phyloP scores from a whole-genome alignment of 2,888 invertebrate genomes.

The Operophtera brumata region DNA sequence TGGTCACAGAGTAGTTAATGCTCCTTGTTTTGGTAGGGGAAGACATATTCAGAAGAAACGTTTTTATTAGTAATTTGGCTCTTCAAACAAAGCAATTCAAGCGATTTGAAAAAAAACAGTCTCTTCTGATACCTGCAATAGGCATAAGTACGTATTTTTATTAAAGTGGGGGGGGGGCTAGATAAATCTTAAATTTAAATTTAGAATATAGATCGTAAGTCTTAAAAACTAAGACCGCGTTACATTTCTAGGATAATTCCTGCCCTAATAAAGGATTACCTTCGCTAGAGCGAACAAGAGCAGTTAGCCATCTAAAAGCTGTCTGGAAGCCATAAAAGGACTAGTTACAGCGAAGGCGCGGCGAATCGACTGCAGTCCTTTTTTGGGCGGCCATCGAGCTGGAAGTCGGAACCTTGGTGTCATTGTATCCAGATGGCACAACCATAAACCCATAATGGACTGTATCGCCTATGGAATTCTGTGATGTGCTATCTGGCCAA shows the following conservation, averaged over 20 bases:
- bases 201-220: no score
- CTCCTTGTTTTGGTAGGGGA: no score
- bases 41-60: no score
- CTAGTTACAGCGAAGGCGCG: constrained; percentile 54
- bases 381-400: constrained; percentile 56
- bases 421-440: constrained; percentile 37
- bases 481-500: neutral
- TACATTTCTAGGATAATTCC: constrained; percentile 35
- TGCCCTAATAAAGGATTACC: constrained; percentile 51
- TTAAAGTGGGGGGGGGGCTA: no score
- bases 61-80: no score
- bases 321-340: constrained; percentile 69
- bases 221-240: constrained; percentile 2
- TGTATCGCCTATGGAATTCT: constrained; percentile 5
- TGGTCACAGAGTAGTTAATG: no score
- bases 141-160: no score
- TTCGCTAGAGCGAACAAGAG: constrained; percentile 39
- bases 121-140: no score
- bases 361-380: constrained; percentile 56
- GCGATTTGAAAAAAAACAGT: no score
- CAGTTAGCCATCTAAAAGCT: constrained; percentile 60
- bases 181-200: no score
- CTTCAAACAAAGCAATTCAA: no score
- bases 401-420: constrained; percentile 30
- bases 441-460: constrained; percentile 30